Evolutionary conservation across 2,888 invertebrate species (phyloP), one percentile per base, ranked within the genome.

Genomic region (Labia minor): DNA sequence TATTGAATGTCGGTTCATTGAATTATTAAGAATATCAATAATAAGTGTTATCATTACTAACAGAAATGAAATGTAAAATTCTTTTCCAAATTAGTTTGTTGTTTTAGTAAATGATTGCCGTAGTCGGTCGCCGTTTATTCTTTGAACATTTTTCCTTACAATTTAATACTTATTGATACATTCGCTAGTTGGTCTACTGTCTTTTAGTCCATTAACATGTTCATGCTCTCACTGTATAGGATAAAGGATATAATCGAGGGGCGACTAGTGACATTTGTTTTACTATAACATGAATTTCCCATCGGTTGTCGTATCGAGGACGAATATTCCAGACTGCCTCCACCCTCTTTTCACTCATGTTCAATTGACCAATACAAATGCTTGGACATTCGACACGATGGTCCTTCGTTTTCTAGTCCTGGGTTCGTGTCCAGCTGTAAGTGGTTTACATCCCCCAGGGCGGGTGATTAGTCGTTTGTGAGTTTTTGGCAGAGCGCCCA

Each of bases 211-310:
- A 49, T 49, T 49, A 49, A 11, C 49, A 49, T 49, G 49, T 49
- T 14, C 49, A 49, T 49, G 49, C 49, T 49, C 49, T 49, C 49
- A 49, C 49, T n/a, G 8, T 49, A 49, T 49, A 49, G 49, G 49
- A 49, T 49, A 49, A 49, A 49, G 49, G 49, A 49, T 49, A 49
- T 49, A n/a, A 49, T 49, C 49, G 49, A 49, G 49, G 49, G 49
- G 49, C n/a, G 49, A n/a, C n/a, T n/a, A n/a, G n/a, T n/a, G n/a
- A 14, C 49, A 49, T 49, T 49, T 49, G 49, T 49, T 4, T 49
- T 49, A 49, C 49, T 49, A 49, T 49, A 49, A 49, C 49, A 49
- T 49, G 49, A 49, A 49, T 49, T 49, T 49, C 49, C 49, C 49
- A 49, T 49, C 14, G 49, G 49, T 49, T 49, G 49, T 49, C 49